These are phyloP conservation scores for Dicrostonyx torquatus DNA, from an alignment of 2,797 vertebrate genomes.

Conservation along the genomic window DNA sequence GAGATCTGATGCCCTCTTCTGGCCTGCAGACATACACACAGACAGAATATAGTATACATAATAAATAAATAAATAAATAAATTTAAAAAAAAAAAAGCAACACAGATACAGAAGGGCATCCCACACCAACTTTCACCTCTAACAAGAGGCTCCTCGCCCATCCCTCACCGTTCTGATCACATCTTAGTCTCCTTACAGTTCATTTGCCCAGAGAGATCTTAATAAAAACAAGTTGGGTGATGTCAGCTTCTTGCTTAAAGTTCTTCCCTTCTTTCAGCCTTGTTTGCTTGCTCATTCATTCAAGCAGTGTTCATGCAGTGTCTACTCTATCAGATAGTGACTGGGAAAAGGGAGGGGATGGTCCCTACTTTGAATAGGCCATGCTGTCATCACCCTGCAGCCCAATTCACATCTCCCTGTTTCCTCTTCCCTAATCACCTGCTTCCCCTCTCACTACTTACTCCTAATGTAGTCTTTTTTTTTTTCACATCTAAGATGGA, in stretches of 20 bases:
- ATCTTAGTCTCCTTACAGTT: neutral
- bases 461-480: neutral
- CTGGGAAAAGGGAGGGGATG: neutral
- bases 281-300: neutral
- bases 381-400: neutral
- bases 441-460: neutral
- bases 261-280: slow-evolving; percentile 26
- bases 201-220: neutral
- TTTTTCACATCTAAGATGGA: neutral
- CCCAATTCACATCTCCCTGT: neutral
- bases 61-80: too few species aligned
- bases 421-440: neutral
- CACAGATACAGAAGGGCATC: too few species aligned
- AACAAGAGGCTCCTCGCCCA: neutral
- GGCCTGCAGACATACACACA: too few species aligned
- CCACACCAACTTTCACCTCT: too few species aligned
- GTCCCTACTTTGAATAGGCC: neutral
- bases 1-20: too few species aligned
- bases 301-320: neutral
- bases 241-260: neutral
- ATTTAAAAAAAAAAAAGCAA: too few species aligned
- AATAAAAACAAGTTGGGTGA: slow-evolving; percentile 6
- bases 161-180: neutral
- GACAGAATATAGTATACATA: too few species aligned
- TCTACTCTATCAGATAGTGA: neutral